Evolutionary conservation across 2,888 invertebrate genomes (phyloP), one percentile per base, ranked within the genome.

Genomic region (Cartodere bifasciata): DNA sequence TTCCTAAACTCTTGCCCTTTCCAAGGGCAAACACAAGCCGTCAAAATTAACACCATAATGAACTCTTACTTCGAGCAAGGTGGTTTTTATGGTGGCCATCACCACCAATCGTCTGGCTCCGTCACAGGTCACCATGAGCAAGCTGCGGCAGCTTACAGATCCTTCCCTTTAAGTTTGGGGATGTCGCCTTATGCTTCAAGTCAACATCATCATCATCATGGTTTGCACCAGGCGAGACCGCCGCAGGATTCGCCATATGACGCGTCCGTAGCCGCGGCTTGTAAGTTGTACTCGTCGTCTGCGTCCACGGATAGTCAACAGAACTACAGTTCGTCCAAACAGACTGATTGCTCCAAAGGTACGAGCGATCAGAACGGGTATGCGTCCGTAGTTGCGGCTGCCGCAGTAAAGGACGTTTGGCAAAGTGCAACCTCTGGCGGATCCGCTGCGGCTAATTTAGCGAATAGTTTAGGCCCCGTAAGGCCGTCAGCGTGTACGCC

Each of bases 31-130:
- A 35, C 31, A 41, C 35, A 43, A 40, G 31, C 39, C 35, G 43
- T 32, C 52, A 52, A 52, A 50, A 52, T 52, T 52, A 50, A 52
- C 46, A 49, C 52, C 48, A 75, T 62, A 63, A 90, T 90, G 90
- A 90, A 88, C 81, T 88, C 88, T 60, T 91, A 90, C 64, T 91
- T 90, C 64, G 90, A 90, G 70, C 90, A 90, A 70, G 82, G 83
- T 63, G 88, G 88, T 64, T 91, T 91, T 70, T 90, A 91, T 69
- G 87, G 88, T 55, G 72, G 80, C 53, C 86, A 87, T 63, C 87
- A 87, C 57, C 80, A 86, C 67, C 80, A 87, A 66, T 71, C 74
- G 40, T 70, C 75, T 46, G 70, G 76, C 37, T 65, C 72, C 61
- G 64, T 75, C 51, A 51, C 68, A 43, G 65, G 67, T 28, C 64